These are phyloP conservation scores for Glossosoma conforme DNA, from an alignment of 1,140 invertebrate genomes.

Conservation along the genomic window DNA sequence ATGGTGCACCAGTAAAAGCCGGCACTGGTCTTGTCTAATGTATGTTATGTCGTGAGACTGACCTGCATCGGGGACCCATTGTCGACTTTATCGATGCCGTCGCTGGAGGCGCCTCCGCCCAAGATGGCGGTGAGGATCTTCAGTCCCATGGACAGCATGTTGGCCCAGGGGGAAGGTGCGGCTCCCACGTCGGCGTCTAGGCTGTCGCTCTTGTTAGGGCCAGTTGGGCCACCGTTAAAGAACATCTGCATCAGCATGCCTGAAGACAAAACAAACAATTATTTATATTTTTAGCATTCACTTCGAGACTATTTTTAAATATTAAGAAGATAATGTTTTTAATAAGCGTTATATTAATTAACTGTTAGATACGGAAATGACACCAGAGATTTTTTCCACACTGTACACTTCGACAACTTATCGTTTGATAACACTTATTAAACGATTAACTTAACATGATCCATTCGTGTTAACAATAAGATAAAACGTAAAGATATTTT, in stretches of 20 bases:
- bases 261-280: constrained; percentile 30
- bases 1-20: neutral
- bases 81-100: constrained; percentile 85
- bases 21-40: no score
- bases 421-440: no score
- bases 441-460: no score
- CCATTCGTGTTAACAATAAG: no score
- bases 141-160: constrained; percentile 69
- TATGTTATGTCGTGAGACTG: constrained; percentile 34
- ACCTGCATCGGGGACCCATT: constrained; percentile 84
- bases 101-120: constrained; percentile 65
- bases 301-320: no score
- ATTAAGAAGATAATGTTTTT: no score
- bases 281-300: neutral
- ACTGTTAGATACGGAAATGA: no score
- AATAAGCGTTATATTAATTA: no score
- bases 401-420: no score
- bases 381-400: no score
- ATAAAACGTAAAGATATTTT: no score
- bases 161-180: constrained; percentile 76
- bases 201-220: constrained; percentile 77
- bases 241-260: constrained; percentile 81
- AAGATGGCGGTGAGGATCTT: constrained; percentile 78
- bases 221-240: constrained; percentile 59
- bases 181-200: constrained; percentile 59